Evolutionary conservation across 2,797 vertebrate genomes (phyloP), one percentile per base, ranked within the genome.

Genomic region (Sylvilagus floridanus): DNA sequence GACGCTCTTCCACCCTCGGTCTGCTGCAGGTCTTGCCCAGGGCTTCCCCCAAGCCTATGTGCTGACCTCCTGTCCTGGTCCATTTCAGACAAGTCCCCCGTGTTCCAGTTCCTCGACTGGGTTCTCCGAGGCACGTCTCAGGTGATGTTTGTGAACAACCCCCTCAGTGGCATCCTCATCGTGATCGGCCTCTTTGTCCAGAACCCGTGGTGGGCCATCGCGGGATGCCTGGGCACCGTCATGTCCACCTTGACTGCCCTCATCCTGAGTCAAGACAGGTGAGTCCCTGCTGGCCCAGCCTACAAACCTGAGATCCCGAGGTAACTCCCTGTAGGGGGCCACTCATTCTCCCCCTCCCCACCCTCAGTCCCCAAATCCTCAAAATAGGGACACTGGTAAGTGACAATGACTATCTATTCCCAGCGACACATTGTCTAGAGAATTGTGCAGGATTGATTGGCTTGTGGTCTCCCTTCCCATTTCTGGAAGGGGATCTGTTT

Each of bases 121-220:
- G 98, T 99, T 79, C 96, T 99, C 89, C 99, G 99, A 21, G 99
- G 99, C 17, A 98, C 98, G 0, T 99, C 99, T 47, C 99, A 99
- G 97, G 99, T 99, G 97, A 99, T 99, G 99, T 99, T 99, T 72
- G 99, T 99, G 92, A 99, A 99, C 98, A 99, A 99, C 81, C 99
- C 99, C 4, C 97, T 99, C 66, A 99, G 99, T 0, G 99, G 99
- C 2, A 96, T 99, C 32, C 96, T 99, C 26, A 98, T 99, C 32
- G 93, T 99, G 32, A 97, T 96, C 0, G 99, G 99, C 28, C 99
- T 99, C 96, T 98, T 99, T 52, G 92, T 99, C 72, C 99, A 99
- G 98, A 99, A 99, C 96, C 99, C 99, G 0, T 99, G 99, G 99
- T 99, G 99, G 99, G 99, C 99, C 2, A 98, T 99, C 87, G 99